phyloP scores from a whole-genome alignment of 2,113 vertebrate genomes.

The Notothenia coriiceps region DNA sequence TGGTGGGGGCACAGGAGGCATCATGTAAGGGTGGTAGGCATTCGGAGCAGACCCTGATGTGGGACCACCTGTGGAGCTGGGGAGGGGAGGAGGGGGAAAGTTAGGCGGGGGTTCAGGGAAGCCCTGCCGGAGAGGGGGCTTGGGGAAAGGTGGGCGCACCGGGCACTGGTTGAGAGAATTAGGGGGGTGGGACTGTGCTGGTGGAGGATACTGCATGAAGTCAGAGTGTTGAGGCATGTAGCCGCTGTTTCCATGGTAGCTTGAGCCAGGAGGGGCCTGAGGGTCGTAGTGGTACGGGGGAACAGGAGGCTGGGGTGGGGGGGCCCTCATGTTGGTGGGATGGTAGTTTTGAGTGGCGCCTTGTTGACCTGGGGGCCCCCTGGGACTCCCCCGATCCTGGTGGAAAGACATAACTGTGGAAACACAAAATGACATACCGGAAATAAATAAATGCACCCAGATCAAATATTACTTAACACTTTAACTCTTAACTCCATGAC shows the following conservation, averaged over 20 bases:
- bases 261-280: conserved; percentile 79
- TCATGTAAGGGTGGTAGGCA: conserved; percentile 91
- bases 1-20: conserved; percentile 84
- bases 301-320: conserved; percentile 87
- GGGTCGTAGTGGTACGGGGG: conserved; percentile 91
- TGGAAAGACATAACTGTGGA: conserved; percentile 92
- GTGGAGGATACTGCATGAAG: conserved; percentile 92
- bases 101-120: conserved; percentile 91
- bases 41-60: conserved; percentile 84
- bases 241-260: conserved; percentile 85
- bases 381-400: conserved; percentile 87
- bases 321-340: conserved; percentile 86
- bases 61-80: conserved; percentile 79
- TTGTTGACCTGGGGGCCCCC: conserved; percentile 86
- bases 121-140: conserved; percentile 87
- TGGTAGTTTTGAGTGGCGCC: conserved; percentile 87
- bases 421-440: not conserved
- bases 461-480: not conserved
- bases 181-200: conserved; percentile 84
- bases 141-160: conserved; percentile 87
- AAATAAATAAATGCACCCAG: not conserved
- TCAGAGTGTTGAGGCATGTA: conserved; percentile 90
- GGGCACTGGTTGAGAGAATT: conserved; percentile 87
- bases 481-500: too few relatives aligned
- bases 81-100: conserved; percentile 91